A percentile compares a stretch with the other conserved stretches of the same genome.
These are phyloP conservation scores for Dicyrtomina minuta DNA, from an alignment of 2,888 invertebrate genomes.

Conservation along the genomic window DNA sequence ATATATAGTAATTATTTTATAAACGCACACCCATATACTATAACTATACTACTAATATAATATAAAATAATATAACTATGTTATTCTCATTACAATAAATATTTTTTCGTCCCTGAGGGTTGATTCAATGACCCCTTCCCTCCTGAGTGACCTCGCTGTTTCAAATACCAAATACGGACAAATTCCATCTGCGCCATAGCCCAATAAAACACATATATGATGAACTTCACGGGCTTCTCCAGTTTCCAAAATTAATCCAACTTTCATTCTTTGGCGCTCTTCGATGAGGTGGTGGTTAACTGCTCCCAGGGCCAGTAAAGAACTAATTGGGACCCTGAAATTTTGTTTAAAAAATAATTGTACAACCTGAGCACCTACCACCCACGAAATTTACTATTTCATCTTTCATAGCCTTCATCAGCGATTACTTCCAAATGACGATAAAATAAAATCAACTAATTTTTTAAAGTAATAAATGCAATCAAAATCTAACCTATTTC, in stretches of 20 bases:
- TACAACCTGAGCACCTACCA: neutral
- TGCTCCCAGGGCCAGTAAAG: slow-evolving; percentile 83
- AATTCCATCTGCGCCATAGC: slow-evolving; percentile 96
- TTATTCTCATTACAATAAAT: too few species aligned
- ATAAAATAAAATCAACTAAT: too few species aligned
- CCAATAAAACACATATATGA: slow-evolving; percentile 76
- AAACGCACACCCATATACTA: too few species aligned
- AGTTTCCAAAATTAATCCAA: slow-evolving; percentile 90
- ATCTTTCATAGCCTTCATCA: neutral
- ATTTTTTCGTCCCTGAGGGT: slow-evolving; percentile 76
- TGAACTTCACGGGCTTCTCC: slow-evolving; percentile 82
- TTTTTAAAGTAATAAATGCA: neutral
- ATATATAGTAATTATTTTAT: too few species aligned
- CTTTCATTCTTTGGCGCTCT: slow-evolving; percentile 91
- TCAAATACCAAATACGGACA: slow-evolving; percentile 97
- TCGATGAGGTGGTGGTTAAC: slow-evolving; percentile 95
- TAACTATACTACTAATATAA: too few species aligned
- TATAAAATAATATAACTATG: too few species aligned
- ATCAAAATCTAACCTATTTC: slow-evolving; percentile 58
- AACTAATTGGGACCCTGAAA: slow-evolving; percentile 71
- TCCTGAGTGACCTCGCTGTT: slow-evolving; percentile 79
- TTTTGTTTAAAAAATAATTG: slow-evolving; percentile 1
- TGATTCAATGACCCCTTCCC: slow-evolving; percentile 79
- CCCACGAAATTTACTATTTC: neutral
- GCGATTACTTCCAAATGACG: too few species aligned